Percentiles rank a stretch among this genome's conserved stretches.
These are phyloP conservation scores for Drosophila bocki DNA, from an alignment of 1,140 invertebrate species.

Conservation along the genomic window DNA sequence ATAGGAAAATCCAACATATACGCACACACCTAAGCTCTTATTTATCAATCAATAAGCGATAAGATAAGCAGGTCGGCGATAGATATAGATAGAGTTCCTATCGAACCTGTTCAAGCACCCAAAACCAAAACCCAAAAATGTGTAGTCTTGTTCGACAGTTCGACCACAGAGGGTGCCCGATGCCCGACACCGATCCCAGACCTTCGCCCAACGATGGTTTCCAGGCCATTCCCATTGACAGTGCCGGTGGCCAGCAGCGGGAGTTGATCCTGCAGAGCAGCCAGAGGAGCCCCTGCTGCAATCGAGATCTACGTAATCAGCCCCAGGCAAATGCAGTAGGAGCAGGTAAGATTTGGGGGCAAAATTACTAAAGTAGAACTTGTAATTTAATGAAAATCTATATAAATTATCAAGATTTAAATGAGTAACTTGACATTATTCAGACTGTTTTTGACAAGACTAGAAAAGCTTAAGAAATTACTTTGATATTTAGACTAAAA, in stretches of 20 bases:
- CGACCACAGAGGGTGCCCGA: slow-evolving; percentile 41
- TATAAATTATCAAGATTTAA: not conserved
- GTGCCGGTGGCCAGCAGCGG: slow-evolving; percentile 10
- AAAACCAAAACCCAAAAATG: not conserved
- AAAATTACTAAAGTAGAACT: not conserved
- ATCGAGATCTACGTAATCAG: slow-evolving; percentile 61
- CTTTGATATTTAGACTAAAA: not conserved
- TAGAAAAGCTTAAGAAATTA: not conserved
- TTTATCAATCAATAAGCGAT: slow-evolving; percentile 69
- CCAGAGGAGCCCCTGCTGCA: slow-evolving; percentile 51
- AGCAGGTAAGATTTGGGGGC: slow-evolving; percentile 39
- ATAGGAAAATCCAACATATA: slow-evolving; percentile 46
- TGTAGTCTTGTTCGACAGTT: slow-evolving; percentile 44
- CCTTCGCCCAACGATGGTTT: slow-evolving; percentile 39
- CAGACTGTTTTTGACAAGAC: not conserved
- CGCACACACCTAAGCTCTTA: slow-evolving; percentile 31
- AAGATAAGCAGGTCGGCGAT: slow-evolving; percentile 55
- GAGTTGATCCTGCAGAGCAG: slow-evolving; percentile 18
- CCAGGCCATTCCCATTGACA: slow-evolving; percentile 39
- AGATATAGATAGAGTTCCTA: slow-evolving; percentile 39
- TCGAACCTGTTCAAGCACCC: slow-evolving; percentile 8
- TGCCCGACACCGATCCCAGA: slow-evolving; percentile 19
- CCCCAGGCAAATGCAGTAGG: slow-evolving; percentile 69
- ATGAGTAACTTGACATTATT: not conserved
- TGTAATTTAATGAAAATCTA: not conserved